These are phyloP conservation scores for Serrognathus titanus DNA, from an alignment of 2,888 invertebrate genomes.

Conservation along the genomic window DNA sequence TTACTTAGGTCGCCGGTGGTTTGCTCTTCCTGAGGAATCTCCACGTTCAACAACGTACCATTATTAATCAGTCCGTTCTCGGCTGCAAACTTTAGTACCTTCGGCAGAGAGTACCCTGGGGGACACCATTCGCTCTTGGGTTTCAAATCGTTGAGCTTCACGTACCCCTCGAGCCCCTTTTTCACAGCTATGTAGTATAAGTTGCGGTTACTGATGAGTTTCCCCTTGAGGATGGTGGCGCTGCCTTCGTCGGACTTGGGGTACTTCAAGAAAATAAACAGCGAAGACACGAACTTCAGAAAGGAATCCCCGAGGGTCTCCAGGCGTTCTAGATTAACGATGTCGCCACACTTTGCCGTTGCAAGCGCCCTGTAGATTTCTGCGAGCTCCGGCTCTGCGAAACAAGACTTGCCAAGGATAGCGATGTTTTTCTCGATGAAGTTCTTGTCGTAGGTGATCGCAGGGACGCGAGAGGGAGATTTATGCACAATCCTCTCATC, in stretches of 20 bases:
- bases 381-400: slow-evolving; percentile 49
- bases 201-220: slow-evolving; percentile 80
- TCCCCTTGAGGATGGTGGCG: slow-evolving; percentile 68
- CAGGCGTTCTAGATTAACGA: slow-evolving; percentile 74
- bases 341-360: slow-evolving; percentile 68
- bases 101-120: slow-evolving; percentile 68
- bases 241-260: slow-evolving; percentile 72
- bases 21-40: slow-evolving; percentile 49
- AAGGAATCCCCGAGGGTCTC: slow-evolving; percentile 90
- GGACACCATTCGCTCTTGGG: slow-evolving; percentile 71
- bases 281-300: slow-evolving; percentile 73
- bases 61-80: slow-evolving; percentile 47
- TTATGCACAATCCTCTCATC: slow-evolving; percentile 9
- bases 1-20: slow-evolving; percentile 33
- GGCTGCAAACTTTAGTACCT: slow-evolving; percentile 50
- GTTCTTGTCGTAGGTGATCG: slow-evolving; percentile 36
- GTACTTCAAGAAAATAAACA: slow-evolving; percentile 70
- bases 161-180: slow-evolving; percentile 56
- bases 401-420: slow-evolving; percentile 18
- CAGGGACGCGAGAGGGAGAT: slow-evolving; percentile 25
- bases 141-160: slow-evolving; percentile 63
- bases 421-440: slow-evolving; percentile 27
- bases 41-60: slow-evolving; percentile 51
- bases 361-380: slow-evolving; percentile 64
- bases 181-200: slow-evolving; percentile 68